Percentiles rank a stretch among this genome's conserved stretches.
These are phyloP conservation scores for Oxytorus armatus DNA, from an alignment of 2,888 invertebrate species.

Conservation along the genomic window DNA sequence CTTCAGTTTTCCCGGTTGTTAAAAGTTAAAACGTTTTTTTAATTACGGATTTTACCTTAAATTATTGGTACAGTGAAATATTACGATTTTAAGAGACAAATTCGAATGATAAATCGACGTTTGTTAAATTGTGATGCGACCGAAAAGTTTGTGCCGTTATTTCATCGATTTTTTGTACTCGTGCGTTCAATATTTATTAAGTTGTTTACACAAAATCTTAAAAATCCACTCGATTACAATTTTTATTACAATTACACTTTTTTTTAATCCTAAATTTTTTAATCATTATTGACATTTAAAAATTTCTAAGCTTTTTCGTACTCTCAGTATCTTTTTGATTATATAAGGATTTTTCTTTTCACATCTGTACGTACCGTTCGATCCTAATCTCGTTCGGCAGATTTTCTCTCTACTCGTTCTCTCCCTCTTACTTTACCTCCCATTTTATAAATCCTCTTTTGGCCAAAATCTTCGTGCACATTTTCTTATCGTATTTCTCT, in stretches of 20 bases:
- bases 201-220: constrained; percentile 3
- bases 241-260: too few relatives aligned
- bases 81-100: neutral
- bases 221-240: too few relatives aligned
- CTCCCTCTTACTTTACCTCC: constrained; percentile 1
- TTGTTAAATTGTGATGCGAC: constrained; percentile 12
- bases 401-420: constrained; percentile 28
- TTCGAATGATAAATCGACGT: neutral
- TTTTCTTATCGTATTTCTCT: constrained; percentile 36
- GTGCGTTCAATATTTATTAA: constrained; percentile 13
- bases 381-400: constrained; percentile 57
- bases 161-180: neutral
- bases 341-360: neutral
- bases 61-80: too few relatives aligned
- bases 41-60: too few relatives aligned
- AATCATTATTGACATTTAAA: too few relatives aligned
- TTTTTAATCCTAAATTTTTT: too few relatives aligned
- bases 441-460: constrained; percentile 48
- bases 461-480: constrained; percentile 42
- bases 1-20: neutral
- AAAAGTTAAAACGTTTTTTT: too few relatives aligned
- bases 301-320: too few relatives aligned
- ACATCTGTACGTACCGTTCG: constrained; percentile 9
- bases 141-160: constrained; percentile 12
- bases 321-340: neutral